Evolutionary conservation across 2,797 vertebrate genomes (phyloP).

Genomic region (Rhodeus uyekii): DNA sequence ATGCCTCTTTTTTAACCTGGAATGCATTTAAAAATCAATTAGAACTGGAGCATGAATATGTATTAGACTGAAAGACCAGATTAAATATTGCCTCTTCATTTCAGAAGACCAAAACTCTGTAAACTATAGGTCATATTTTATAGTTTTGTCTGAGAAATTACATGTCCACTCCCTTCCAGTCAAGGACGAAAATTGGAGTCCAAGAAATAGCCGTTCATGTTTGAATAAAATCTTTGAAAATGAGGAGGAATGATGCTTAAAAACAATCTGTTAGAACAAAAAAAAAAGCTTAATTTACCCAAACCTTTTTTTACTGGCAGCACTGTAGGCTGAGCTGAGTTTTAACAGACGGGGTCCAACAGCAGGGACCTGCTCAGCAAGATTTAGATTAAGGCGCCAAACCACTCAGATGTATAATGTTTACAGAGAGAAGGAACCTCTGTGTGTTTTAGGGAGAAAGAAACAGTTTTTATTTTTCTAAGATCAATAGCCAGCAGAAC

Average conservation of each 20-base stretch:
- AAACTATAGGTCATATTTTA: no score
- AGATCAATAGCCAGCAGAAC: conserved; percentile 26
- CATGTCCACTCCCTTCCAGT: background rate
- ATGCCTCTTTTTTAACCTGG: no score
- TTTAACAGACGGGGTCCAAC: conserved; percentile 11
- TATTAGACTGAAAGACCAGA: no score
- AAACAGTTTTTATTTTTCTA: conserved; percentile 28
- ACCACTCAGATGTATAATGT: conserved; percentile 23
- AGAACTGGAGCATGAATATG: no score
- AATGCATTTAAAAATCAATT: no score
- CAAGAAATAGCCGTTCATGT: background rate
- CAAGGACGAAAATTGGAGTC: background rate
- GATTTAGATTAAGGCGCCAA: conserved; percentile 24
- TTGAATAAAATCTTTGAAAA: background rate
- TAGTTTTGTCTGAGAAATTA: background rate
- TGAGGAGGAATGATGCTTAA: background rate
- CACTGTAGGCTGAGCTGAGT: background rate
- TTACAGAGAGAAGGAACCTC: conserved; percentile 23
- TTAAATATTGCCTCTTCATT: no score
- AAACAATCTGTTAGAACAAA: background rate
- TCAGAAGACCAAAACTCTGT: no score
- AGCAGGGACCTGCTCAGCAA: conserved; percentile 22
- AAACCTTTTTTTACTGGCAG: background rate
- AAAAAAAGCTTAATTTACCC: background rate
- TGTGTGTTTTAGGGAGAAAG: conserved; percentile 22